Evolutionary conservation across 2,888 invertebrate species (phyloP), one percentile per base, ranked within the genome.

Genomic region (Drosophila ochracea): DNA sequence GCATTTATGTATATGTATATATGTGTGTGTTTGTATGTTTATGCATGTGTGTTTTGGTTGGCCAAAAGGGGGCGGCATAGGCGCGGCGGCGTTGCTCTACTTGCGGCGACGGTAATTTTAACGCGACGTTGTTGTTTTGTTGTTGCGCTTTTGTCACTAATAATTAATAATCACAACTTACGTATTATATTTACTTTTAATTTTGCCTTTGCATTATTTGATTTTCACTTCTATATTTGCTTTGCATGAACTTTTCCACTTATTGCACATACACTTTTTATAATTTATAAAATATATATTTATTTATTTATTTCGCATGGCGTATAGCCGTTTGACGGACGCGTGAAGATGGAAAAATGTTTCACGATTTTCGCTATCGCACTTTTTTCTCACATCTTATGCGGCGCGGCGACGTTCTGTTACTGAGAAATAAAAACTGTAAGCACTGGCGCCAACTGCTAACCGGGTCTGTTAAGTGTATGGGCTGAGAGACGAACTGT

Each of bases 361-460:
- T 71, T 62, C 33, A 62, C 62, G 66, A 68, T 76, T 68, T 57
- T 80, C 64, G 71, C 67, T 70, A 62, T 68, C 78, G 72, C 74
- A 57, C 70, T 64, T 61, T 50, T 25, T 25, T 16, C 47, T 28
- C 25, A 78, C 77, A 76, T 78, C 68, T 76, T 81, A 72, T 72
- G 68, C 78, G 77, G 81, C 78, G 76, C 78, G 78, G 68, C 81
- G 81, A 62, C 68, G 64, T 71, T 62, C 71, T 68, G 80, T 78
- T 78, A 78, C 77, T 78, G 78, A 61, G 53, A 57, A 67, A 72
- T 73, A 76, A 74, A 68, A 57, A 60, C 52, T 80, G 67, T 68
- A 68, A 80, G 39, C 81, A 76, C 81, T 80, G 78, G 80, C 78
- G 78, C 78, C 78, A 78, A 76, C 72, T 75, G 80, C 53, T 71